A percentile compares a stretch with the other conserved stretches of the same genome.
Evolutionary conservation across 2,888 invertebrate genomes (phyloP).

Genomic region (Nomada hirtipes): DNA sequence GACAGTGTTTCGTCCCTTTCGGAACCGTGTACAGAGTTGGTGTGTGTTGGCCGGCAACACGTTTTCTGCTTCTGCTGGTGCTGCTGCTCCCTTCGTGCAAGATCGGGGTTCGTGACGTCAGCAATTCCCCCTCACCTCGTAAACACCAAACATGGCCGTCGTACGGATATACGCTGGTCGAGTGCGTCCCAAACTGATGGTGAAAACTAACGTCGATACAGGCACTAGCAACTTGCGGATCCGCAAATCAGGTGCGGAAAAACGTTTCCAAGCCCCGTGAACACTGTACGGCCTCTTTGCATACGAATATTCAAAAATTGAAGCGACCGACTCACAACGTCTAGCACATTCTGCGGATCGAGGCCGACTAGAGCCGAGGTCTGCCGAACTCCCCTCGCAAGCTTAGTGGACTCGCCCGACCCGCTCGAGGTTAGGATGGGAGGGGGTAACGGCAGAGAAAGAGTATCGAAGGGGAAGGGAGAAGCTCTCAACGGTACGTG

Average conservation of each 20-base stretch:
- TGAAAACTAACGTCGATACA: slow-evolving; percentile 61
- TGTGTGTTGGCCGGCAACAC: slow-evolving; percentile 68
- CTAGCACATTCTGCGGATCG: slow-evolving; percentile 83
- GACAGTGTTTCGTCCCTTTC: slow-evolving; percentile 22
- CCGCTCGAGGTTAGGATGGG: slow-evolving; percentile 72
- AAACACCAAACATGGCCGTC: slow-evolving; percentile 85
- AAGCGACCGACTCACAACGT: slow-evolving; percentile 75
- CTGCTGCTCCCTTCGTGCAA: slow-evolving; percentile 74
- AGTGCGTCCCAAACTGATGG: slow-evolving; percentile 70
- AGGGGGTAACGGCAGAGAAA: slow-evolving; percentile 65
- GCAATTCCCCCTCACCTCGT: slow-evolving; percentile 82
- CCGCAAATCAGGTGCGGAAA: slow-evolving; percentile 46
- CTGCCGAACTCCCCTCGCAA: slow-evolving; percentile 80
- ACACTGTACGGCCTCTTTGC: slow-evolving; percentile 28
- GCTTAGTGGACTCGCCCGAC: slow-evolving; percentile 83
- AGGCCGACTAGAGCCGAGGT: slow-evolving; percentile 83
- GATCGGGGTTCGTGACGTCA: slow-evolving; percentile 82
- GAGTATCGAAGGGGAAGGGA: slow-evolving; percentile 63
- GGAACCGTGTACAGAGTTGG: slow-evolving; percentile 16
- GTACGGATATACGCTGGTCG: slow-evolving; percentile 77
- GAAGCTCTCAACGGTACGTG: slow-evolving; percentile 71
- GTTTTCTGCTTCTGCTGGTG: slow-evolving; percentile 69
- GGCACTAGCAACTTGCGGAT: slow-evolving; percentile 41
- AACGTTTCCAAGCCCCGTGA: slow-evolving; percentile 32
- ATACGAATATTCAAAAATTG: slow-evolving; percentile 56